phyloP scores from a whole-genome alignment of 2,797 vertebrate species.

The Todus mexicanus region DNA sequence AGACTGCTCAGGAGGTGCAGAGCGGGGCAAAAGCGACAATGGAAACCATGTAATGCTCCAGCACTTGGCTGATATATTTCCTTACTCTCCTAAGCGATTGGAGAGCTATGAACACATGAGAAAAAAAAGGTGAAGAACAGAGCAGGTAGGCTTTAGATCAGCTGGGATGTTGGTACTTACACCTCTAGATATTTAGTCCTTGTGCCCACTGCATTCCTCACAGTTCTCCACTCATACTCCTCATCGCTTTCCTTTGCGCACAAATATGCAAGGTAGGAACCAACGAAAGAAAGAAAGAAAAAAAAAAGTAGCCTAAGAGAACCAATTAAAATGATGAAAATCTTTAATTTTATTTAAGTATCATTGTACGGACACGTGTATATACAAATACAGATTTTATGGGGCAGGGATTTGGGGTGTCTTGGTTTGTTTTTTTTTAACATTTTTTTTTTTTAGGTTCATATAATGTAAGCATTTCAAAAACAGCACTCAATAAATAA shows the following conservation, averaged over 20 bases:
- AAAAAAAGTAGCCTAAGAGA: constrained; percentile 72
- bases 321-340: constrained; percentile 86
- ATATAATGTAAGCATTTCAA: constrained; percentile 96
- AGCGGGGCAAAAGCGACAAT: neutral
- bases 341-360: constrained; percentile 91
- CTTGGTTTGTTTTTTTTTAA: constrained; percentile 75
- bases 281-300: constrained; percentile 61
- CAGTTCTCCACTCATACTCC: neutral
- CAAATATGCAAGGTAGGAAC: constrained; percentile 27
- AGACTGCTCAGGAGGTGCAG: neutral
- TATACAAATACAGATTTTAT: constrained; percentile 97
- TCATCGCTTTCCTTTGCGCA: neutral
- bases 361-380: constrained; percentile 98
- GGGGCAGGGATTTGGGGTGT: constrained; percentile 56
- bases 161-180: neutral
- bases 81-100: neutral
- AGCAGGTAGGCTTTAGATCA: neutral
- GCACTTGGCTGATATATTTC: neutral
- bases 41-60: neutral
- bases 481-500: constrained; percentile 85
- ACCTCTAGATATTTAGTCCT: neutral
- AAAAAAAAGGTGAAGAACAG: neutral
- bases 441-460: constrained; percentile 84
- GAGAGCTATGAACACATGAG: neutral
- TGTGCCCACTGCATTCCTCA: neutral